Base-by-base conservation (phyloP, 1,140 invertebrate genomes). In the Cylas formicarius region DNA sequence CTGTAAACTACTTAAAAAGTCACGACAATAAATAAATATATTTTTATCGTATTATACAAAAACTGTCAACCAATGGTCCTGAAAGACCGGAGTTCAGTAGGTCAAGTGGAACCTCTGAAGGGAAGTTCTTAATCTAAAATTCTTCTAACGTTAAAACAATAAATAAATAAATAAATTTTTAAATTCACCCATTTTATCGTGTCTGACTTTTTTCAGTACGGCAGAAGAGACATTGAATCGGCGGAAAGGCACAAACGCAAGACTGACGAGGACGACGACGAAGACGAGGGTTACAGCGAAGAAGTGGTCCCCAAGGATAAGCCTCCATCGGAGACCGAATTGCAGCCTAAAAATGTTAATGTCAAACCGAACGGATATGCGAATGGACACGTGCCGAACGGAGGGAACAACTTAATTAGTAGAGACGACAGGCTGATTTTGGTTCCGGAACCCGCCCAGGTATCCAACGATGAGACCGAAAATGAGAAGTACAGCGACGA, bases 181-280 rank as follows among this genome's bases (percentile, higher is more conserved):
- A n/a, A n/a, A n/a, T n/a, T n/a, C n/a, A n/a, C n/a, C n/a, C n/a
- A n/a, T n/a, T n/a, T n/a, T n/a, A n/a, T n/a, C n/a, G n/a, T n/a
- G n/a, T n/a, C n/a, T n/a, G 10, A 29, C 55, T 54, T 45, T 23
- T 74, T 74, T 22, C 68, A 85, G 82, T 86, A 83, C 71, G 84
- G 84, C 16, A 69, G 84, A 42, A 77, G 82, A 65, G 84, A 84
- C 60, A 86, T 87, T 44, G 84, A 86, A 67, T 79, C 76, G 27
- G 80, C 80, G 9, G 78, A 71, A 62, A 76, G 72, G 49, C 62
- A 68, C 26, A 72, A 61, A 4, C 63, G 62, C 51, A 71, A 60
- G 4, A 55, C 57, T 5, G 38, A 56, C 29, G 72, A 75, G 45
- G 69, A 70, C 13, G 71, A 71, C 24, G 70, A 72, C 32, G 69